Percentiles rank a stretch among this genome's conserved stretches.
phyloP scores from a whole-genome alignment of 2,888 invertebrate genomes.

The Sesamia inferens region DNA sequence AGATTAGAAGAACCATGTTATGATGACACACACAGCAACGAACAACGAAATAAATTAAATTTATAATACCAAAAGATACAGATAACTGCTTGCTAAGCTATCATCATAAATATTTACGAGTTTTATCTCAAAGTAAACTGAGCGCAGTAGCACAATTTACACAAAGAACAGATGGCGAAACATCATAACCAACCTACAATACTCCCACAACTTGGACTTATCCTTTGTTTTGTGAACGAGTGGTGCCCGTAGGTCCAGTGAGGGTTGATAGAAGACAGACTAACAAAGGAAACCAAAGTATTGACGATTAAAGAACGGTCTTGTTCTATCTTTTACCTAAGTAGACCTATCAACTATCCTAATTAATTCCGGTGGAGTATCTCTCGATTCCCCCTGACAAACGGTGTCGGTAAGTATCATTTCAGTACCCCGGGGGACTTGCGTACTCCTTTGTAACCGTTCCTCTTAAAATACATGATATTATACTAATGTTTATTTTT shows the following conservation, averaged over 20 bases:
- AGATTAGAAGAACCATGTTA: background rate
- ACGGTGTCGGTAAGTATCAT: background rate
- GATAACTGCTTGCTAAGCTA: background rate
- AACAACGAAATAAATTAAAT: background rate
- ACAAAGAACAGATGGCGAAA: background rate
- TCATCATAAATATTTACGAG: background rate
- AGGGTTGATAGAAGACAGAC: background rate
- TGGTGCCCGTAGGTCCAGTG: background rate
- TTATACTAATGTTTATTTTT: background rate
- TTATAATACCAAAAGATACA: background rate
- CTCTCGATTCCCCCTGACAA: conserved; percentile 8
- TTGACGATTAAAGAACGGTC: background rate
- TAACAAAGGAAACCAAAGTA: conserved; percentile 18
- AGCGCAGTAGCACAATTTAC: background rate
- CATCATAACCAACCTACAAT: background rate
- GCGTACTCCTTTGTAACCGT: background rate
- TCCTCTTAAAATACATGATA: background rate
- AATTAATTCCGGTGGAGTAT: conserved; percentile 8
- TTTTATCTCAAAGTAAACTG: too few relatives aligned
- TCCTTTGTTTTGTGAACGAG: background rate
- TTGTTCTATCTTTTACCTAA: conserved; percentile 1
- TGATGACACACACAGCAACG: background rate
- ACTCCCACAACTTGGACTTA: background rate
- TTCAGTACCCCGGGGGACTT: conserved; percentile 1
- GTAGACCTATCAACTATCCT: background rate